phyloP scores from a whole-genome alignment of 2,113 vertebrate species.

The Saccopteryx leptura region DNA sequence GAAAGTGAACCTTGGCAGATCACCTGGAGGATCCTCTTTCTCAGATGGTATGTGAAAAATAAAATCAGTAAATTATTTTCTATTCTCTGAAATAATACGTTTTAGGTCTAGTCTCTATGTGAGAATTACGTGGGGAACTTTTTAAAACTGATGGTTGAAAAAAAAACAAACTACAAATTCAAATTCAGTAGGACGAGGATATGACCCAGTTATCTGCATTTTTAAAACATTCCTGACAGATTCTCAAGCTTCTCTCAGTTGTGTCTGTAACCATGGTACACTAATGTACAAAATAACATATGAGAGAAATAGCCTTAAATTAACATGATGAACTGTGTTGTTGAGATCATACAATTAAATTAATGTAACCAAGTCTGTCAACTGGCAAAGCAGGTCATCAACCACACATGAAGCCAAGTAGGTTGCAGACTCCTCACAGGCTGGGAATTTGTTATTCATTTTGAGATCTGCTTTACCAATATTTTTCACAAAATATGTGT shows the following conservation, averaged over 20 bases:
- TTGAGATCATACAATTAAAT: not conserved
- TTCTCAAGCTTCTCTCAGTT: not conserved
- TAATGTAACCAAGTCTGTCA: not conserved
- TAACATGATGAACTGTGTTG: not conserved
- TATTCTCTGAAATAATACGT: not conserved
- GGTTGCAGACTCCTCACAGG: not conserved
- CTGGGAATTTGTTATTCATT: not conserved
- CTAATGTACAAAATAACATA: not conserved
- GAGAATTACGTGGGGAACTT: not conserved
- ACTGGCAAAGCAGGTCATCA: not conserved
- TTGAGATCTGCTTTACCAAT: not conserved
- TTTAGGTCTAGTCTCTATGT: not conserved
- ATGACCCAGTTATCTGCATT: not conserved
- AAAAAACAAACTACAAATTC: not conserved
- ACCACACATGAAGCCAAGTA: not conserved
- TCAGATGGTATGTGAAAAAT: not conserved
- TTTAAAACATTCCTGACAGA: not conserved
- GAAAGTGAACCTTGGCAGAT: not conserved
- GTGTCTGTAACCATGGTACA: not conserved
- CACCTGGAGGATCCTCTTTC: not conserved
- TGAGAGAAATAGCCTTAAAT: not conserved
- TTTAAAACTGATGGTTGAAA: not conserved
- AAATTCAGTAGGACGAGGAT: not conserved
- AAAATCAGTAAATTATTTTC: conserved; percentile 1
- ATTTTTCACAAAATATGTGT: not conserved